Conservation (phyloP, 2,888 invertebrate genomes). For the Drosophila monieri region DNA sequence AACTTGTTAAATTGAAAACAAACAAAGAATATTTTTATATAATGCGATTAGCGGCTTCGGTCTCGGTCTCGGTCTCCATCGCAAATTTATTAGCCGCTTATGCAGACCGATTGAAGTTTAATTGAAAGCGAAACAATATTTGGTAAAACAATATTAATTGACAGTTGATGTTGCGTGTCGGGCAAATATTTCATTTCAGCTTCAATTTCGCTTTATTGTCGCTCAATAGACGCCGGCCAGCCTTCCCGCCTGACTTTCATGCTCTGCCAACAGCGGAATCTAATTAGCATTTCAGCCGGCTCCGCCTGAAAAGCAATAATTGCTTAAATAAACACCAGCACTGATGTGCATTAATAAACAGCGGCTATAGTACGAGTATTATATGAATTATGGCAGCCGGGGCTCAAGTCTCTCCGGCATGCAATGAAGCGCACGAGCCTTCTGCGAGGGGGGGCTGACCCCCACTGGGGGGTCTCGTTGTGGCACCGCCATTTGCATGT, state of each 20-base stretch:
- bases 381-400: constrained; percentile 45
- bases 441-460: constrained; percentile 15
- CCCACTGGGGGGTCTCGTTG: constrained; percentile 29
- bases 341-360: constrained; percentile 70
- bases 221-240: constrained; percentile 29
- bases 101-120: constrained; percentile 36
- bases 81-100: constrained; percentile 37
- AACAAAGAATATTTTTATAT: constrained; percentile 40
- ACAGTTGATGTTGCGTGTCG: constrained; percentile 44
- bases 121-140: constrained; percentile 47
- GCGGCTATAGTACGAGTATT: constrained; percentile 30
- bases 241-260: constrained; percentile 21
- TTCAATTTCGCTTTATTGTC: constrained; percentile 42
- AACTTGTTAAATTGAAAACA: constrained; percentile 49
- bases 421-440: constrained; percentile 64
- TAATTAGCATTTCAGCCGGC: constrained; percentile 56
- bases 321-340: constrained; percentile 66
- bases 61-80: constrained; percentile 14
- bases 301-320: constrained; percentile 57
- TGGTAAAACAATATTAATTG: constrained; percentile 43
- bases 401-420: constrained; percentile 48
- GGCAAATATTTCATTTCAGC: constrained; percentile 36
- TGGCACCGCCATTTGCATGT: constrained; percentile 59
- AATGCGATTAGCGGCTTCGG: constrained; percentile 51
- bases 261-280: constrained; percentile 51